Evolutionary conservation across 1,140 invertebrate species (phyloP), one percentile per base, ranked within the genome.

Genomic region (Vanessa atalanta): DNA sequence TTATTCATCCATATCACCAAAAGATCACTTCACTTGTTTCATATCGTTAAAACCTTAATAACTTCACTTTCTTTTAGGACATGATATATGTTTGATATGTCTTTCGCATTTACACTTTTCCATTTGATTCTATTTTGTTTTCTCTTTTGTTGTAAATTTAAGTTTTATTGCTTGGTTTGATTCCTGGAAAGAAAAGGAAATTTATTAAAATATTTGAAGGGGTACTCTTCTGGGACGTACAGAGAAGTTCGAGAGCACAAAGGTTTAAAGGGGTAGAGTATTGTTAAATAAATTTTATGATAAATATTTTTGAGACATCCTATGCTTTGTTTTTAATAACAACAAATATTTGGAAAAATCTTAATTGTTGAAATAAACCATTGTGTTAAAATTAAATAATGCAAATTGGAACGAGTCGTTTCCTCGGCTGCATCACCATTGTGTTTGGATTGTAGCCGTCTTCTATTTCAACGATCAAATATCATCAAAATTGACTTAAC

Each of bases 111-210:
- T 70, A 70, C 23, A 73, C 51, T 51, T 23, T 72, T 61, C 71
- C 75, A 72, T 73, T 77, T 73, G 67, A 70, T 73, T 73, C 65
- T 72, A 50, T 64, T 70, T 63, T 26, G 37, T 13, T 70, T 63
- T 51, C 61, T 48, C 60, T 72, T 57, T 73, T 16, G 13, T 20
- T 20, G 57, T 71, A 50, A 31, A 23, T 72, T 70, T 63, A 64
- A 63, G 65, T 69, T 65, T 74, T 60, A 60, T 60, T 31, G 48
- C 71, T 70, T 71, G 68, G 60, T 73, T 76, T 65, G 37, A 37
- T 73, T 53, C 70, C 78, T 79, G 78, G 37, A 78, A 79, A 75
- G 65, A 78, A 65, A 72, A 74, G 69, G 50, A 69, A 73, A 63
- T 47, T 47, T 26, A 60, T 60, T 60, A 60, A 26, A 60, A 60